A percentile compares a stretch with the other conserved stretches of the same genome.
These are phyloP conservation scores for Ophioninae sp. DNA, from an alignment of 2,888 invertebrate genomes.

Conservation along the genomic window DNA sequence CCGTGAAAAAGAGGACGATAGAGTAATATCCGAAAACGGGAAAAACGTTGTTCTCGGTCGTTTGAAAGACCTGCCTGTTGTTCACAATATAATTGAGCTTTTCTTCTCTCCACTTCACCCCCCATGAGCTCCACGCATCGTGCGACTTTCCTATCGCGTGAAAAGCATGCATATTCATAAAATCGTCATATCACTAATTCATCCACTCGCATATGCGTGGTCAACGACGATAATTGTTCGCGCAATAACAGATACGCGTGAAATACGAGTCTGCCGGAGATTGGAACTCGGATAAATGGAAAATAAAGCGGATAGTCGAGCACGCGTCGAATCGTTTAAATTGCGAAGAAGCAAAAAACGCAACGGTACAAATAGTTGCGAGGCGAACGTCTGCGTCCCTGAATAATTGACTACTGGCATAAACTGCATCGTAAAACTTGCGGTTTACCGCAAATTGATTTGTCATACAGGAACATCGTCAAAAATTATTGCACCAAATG, in stretches of 20 bases:
- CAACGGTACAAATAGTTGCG: neutral
- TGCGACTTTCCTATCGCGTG: conserved; percentile 33
- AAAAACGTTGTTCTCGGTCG: neutral
- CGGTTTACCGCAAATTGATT: conserved; percentile 15
- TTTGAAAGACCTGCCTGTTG: neutral
- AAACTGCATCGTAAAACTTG: conserved; percentile 16
- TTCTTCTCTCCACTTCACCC: neutral
- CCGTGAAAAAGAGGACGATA: neutral
- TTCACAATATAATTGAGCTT: conserved; percentile 25
- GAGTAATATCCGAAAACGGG: conserved; percentile 4
- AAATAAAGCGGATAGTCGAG: conserved; percentile 14
- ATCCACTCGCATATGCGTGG: conserved; percentile 19
- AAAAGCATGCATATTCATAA: conserved; percentile 42
- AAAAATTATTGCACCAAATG: neutral
- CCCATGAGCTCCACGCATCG: neutral
- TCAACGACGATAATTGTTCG: conserved; percentile 28
- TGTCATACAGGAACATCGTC: neutral
- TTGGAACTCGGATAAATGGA: conserved; percentile 23
- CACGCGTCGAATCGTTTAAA: conserved; percentile 22
- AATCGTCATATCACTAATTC: conserved; percentile 17
- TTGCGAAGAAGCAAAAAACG: neutral
- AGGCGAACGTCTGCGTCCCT: conserved; percentile 18
- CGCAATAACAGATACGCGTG: conserved; percentile 19
- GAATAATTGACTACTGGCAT: conserved; percentile 22
- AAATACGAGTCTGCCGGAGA: conserved; percentile 38